These are phyloP conservation scores for Apis dorsata DNA, from an alignment of 1,140 invertebrate genomes.

Conservation along the genomic window DNA sequence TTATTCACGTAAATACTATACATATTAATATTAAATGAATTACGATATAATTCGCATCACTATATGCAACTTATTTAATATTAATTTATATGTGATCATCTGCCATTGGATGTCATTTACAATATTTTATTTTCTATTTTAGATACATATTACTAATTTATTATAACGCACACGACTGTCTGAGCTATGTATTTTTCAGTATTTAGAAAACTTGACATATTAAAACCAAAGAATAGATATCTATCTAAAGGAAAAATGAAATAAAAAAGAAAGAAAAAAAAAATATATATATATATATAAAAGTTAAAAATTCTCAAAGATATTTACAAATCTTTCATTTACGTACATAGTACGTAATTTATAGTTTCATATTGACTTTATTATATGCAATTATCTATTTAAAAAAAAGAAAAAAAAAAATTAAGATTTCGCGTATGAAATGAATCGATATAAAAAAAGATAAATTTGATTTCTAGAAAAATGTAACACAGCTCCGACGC, in stretches of 20 bases:
- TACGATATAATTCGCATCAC: slow-evolving; percentile 16
- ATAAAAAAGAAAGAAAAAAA: not conserved
- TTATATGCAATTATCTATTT: not conserved
- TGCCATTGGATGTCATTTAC: slow-evolving; percentile 38
- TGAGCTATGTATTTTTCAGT: slow-evolving; percentile 15
- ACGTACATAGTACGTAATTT: not conserved
- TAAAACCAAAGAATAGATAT: not conserved
- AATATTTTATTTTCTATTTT: slow-evolving; percentile 51
- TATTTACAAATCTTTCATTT: slow-evolving; percentile 15
- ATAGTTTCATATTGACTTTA: not conserved
- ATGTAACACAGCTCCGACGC: slow-evolving; percentile 26
- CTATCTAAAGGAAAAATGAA: not conserved
- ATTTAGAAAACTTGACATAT: not conserved
- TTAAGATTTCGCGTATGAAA: slow-evolving; percentile 12
- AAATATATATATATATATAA: slow-evolving; percentile 1
- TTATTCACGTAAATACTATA: slow-evolving; percentile 30
- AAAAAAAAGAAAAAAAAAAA: not conserved
- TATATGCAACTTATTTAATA: slow-evolving; percentile 27
- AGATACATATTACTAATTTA: slow-evolving; percentile 38
- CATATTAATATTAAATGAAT: slow-evolving; percentile 33
- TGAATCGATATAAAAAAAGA: not conserved
- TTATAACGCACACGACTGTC: slow-evolving; percentile 32
- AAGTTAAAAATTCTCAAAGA: not conserved
- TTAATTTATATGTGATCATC: slow-evolving; percentile 40
- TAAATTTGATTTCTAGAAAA: not conserved